Evolutionary conservation across 2,888 invertebrate species (phyloP).

Genomic region (Tethea ocularis): DNA sequence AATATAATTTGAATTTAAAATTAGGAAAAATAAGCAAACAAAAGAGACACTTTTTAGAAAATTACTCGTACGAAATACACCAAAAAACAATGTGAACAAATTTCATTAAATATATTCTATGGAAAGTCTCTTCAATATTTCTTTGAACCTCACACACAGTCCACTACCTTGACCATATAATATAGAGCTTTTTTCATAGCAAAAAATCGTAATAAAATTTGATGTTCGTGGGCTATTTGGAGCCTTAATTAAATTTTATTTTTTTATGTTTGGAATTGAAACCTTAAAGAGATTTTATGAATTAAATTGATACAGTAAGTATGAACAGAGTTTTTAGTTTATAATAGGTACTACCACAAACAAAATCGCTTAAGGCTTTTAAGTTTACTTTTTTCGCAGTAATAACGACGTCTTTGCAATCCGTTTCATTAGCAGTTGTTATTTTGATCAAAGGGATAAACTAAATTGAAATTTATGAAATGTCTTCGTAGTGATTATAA

Average conservation of each 20-base stretch:
- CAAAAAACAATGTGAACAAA: too few species aligned
- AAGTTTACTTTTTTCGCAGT: neutral
- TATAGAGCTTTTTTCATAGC: too few species aligned
- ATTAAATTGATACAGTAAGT: neutral
- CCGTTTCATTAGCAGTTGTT: neutral
- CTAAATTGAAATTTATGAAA: neutral
- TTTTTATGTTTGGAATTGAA: neutral
- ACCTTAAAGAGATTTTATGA: neutral
- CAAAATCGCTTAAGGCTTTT: neutral
- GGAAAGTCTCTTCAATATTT: too few species aligned
- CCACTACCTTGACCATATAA: too few species aligned
- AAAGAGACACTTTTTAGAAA: too few species aligned
- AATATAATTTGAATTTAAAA: too few species aligned
- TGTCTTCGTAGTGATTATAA: neutral
- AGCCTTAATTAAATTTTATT: neutral
- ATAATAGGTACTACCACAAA: neutral
- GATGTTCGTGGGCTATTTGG: too few species aligned
- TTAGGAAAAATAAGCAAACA: too few species aligned
- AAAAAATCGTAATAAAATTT: too few species aligned
- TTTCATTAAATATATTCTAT: too few species aligned
- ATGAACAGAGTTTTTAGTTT: neutral
- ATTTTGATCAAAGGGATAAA: neutral
- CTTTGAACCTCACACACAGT: too few species aligned
- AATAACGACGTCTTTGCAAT: neutral
- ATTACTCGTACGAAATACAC: too few species aligned